Conservation (phyloP, 2,888 invertebrate species). For the Trissoscelio sp. region DNA sequence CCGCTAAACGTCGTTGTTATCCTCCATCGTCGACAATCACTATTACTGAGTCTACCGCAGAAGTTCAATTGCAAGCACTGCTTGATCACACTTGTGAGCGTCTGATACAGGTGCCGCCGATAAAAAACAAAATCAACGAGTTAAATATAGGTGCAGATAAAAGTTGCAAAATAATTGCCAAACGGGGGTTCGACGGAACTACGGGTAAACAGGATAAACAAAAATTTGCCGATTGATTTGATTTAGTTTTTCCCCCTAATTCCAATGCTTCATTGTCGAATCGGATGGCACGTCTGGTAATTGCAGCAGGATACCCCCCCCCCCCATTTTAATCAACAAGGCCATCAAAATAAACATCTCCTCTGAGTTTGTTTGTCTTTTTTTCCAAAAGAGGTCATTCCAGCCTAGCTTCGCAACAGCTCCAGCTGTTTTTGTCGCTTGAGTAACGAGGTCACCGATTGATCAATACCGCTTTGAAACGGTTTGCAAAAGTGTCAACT, state of each 20-base stretch:
- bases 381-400: slow-evolving; percentile 49
- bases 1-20: slow-evolving; percentile 1
- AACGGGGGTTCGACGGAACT: slow-evolving; percentile 3
- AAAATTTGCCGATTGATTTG: slow-evolving; percentile 2
- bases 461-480: slow-evolving; percentile 56
- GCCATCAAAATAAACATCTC: slow-evolving; percentile 19
- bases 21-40: not conserved
- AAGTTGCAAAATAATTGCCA: not conserved
- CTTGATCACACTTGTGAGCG: slow-evolving; percentile 1
- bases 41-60: slow-evolving; percentile 6
- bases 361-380: not conserved
- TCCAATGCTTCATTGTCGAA: no score
- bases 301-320: not conserved
- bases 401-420: not conserved
- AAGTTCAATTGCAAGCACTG: slow-evolving; percentile 10
- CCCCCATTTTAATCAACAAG: slow-evolving; percentile 31
- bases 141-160: not conserved
- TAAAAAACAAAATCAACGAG: not conserved
- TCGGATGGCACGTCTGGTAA: not conserved
- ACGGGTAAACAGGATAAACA: slow-evolving; percentile 1
- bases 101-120: not conserved
- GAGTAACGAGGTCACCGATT: slow-evolving; percentile 61
- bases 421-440: slow-evolving; percentile 53
- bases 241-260: no score
- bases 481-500: slow-evolving; percentile 52